A percentile compares a stretch with the other conserved stretches of the same genome.
Evolutionary conservation across 2,888 invertebrate genomes (phyloP).

Genomic region (Ennomos quercinarius): DNA sequence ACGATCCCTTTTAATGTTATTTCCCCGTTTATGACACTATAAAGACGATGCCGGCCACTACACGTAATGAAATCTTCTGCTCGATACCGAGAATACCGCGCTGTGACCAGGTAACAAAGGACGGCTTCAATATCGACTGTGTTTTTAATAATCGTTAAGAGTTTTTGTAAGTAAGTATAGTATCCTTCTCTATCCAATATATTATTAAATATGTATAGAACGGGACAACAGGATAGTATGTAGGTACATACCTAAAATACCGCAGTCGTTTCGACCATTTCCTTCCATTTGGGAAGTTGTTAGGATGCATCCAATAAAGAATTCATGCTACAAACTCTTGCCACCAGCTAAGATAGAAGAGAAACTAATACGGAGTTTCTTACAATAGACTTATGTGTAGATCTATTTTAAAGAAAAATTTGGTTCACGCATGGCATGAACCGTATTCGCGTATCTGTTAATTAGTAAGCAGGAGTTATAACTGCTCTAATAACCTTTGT

Average conservation of each 20-base stretch:
- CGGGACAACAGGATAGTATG: too few relatives aligned
- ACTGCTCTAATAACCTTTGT: too few relatives aligned
- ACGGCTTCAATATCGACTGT: conserved; percentile 32
- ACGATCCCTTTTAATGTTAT: conserved; percentile 80
- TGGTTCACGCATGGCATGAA: too few relatives aligned
- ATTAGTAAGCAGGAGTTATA: too few relatives aligned
- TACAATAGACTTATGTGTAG: too few relatives aligned
- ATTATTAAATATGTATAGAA: too few relatives aligned
- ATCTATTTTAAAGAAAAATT: too few relatives aligned
- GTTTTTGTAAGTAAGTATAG: not conserved
- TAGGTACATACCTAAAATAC: too few relatives aligned
- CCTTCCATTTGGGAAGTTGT: conserved; percentile 4
- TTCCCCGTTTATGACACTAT: conserved; percentile 83
- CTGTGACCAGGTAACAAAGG: conserved; percentile 52
- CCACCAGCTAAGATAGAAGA: not conserved
- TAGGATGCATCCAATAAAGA: conserved; percentile 2
- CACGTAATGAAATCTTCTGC: conserved; percentile 84
- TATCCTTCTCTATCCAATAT: too few relatives aligned
- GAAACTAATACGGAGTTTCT: too few relatives aligned
- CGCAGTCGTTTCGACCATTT: not conserved
- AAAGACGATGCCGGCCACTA: conserved; percentile 83
- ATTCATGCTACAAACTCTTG: conserved; percentile 2
- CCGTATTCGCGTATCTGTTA: too few relatives aligned
- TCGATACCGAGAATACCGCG: conserved; percentile 71
- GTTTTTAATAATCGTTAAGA: conserved; percentile 18